These are phyloP conservation scores for Drosophila hamatofila DNA, from an alignment of 2,888 invertebrate species.

Conservation along the genomic window DNA sequence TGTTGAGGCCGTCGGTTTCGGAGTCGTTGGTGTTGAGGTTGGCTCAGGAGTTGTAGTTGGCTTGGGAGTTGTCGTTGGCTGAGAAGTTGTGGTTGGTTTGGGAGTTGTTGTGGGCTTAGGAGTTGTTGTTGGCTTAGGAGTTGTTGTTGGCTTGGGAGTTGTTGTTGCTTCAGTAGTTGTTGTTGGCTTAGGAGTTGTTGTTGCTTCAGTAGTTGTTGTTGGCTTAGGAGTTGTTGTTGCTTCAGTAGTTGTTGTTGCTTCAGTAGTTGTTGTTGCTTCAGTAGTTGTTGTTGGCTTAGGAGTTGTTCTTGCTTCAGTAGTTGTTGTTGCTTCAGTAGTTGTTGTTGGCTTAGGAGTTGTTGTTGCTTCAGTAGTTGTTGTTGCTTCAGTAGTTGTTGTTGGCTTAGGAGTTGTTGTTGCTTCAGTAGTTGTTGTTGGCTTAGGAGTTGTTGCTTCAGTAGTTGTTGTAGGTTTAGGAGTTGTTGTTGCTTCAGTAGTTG, in stretches of 20 bases:
- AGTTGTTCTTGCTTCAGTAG: neutral
- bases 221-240: conserved; percentile 6
- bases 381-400: neutral
- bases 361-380: neutral
- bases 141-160: conserved; percentile 1
- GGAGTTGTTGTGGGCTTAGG: conserved; percentile 1
- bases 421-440: conserved; percentile 12
- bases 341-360: neutral
- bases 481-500: conserved; percentile 3
- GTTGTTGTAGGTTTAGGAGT: conserved; percentile 1
- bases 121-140: neutral
- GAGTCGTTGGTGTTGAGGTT: neutral
- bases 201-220: neutral
- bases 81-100: conserved; percentile 1
- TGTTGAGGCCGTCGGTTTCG: conserved; percentile 5
- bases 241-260: neutral
- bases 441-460: conserved; percentile 7
- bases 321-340: neutral
- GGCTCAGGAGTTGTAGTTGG: no score
- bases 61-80: neutral
- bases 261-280: neutral
- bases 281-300: conserved; percentile 9
- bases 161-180: conserved; percentile 12
- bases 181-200: conserved; percentile 16
- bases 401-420: neutral